Conservation (phyloP, 2,797 vertebrate genomes). For the Atherinosoma microstoma region DNA sequence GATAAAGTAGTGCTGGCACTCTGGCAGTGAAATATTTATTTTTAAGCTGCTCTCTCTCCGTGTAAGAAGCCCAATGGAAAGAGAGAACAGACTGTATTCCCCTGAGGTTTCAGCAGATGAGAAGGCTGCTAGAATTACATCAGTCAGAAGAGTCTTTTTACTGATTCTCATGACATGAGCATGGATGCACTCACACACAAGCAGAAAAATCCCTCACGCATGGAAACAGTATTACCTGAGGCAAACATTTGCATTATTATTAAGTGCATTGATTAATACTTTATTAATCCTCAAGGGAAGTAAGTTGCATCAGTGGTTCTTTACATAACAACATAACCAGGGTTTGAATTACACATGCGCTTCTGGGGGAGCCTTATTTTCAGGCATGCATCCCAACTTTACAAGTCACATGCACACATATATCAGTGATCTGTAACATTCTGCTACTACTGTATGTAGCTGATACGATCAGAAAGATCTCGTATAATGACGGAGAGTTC, state of each 20-base stretch:
- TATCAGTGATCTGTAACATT: no score
- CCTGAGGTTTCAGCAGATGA: constrained; percentile 42
- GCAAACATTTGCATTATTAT: not conserved
- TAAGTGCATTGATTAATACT: not conserved
- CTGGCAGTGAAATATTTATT: constrained; percentile 54
- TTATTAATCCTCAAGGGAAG: not conserved
- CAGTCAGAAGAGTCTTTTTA: constrained; percentile 40
- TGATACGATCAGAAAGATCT: no score
- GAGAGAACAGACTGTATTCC: constrained; percentile 45
- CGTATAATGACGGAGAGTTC: no score
- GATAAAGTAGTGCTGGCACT: constrained; percentile 32
- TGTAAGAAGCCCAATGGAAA: constrained; percentile 19
- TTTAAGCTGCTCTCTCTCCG: constrained; percentile 40
- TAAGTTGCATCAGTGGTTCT: not conserved
- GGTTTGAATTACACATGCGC: no score
- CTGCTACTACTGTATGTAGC: no score
- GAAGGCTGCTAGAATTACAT: constrained; percentile 55
- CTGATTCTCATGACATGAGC: constrained; percentile 8
- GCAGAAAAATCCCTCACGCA: not conserved
- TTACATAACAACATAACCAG: no score
- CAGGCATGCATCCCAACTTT: no score
- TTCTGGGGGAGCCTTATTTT: no score
- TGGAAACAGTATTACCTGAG: not conserved
- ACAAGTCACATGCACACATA: no score
- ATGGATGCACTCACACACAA: not conserved